phyloP scores from a whole-genome alignment of 2,888 invertebrate genomes.

The Xestia c-nigrum region DNA sequence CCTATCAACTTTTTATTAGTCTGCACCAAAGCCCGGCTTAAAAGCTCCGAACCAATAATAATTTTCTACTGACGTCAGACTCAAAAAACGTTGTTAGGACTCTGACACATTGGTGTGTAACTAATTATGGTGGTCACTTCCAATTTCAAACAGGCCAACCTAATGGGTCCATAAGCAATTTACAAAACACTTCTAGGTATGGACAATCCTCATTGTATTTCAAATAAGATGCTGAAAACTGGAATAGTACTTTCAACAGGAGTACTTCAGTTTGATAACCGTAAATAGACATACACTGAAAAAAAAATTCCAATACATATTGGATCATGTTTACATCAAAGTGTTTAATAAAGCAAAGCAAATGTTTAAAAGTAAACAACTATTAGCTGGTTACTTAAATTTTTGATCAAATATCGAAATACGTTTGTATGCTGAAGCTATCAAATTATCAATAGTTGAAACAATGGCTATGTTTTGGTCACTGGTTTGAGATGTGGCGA shows the following conservation, averaged over 20 bases:
- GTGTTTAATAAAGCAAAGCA: neutral
- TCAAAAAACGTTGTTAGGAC: slow-evolving; percentile 20
- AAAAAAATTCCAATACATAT: too few relatives aligned
- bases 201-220: neutral
- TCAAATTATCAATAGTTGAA: slow-evolving; percentile 27
- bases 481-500: neutral
- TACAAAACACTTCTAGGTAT: neutral
- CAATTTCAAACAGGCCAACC: neutral
- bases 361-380: neutral
- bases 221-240: neutral
- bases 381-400: neutral
- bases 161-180: too few relatives aligned
- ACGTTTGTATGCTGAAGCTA: neutral
- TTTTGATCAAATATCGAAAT: neutral
- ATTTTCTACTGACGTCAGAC: slow-evolving; percentile 28
- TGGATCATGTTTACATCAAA: too few relatives aligned
- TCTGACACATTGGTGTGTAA: slow-evolving; percentile 24
- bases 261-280: neutral
- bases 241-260: neutral
- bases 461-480: slow-evolving; percentile 27
- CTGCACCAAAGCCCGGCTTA: slow-evolving; percentile 40
- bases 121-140: neutral
- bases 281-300: neutral
- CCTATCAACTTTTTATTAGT: slow-evolving; percentile 42
- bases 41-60: slow-evolving; percentile 57